Conservation (phyloP, 2,797 vertebrate genomes). For the Urocyon cinereoargenteus region DNA sequence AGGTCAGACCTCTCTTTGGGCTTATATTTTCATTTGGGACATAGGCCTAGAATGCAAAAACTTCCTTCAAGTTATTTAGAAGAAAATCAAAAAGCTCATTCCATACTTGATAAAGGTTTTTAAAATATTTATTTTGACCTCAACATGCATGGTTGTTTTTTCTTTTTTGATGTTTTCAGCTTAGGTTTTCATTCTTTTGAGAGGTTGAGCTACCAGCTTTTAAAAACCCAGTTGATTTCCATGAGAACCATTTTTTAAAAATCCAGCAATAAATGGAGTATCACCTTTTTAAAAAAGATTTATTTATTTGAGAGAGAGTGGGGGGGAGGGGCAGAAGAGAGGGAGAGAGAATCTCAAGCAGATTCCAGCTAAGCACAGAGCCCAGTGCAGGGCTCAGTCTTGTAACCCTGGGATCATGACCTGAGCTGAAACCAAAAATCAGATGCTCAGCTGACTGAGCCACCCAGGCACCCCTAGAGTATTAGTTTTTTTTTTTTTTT, state of each 20-base stretch:
- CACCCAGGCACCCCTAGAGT: not conserved
- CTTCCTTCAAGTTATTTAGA: not conserved
- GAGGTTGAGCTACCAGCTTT: not conserved
- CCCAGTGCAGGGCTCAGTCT: not conserved
- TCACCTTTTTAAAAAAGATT: not conserved
- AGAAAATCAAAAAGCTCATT: not conserved
- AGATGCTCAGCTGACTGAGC: accelerated
- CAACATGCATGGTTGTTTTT: not conserved
- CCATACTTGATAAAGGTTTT: not conserved
- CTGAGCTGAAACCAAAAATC: not conserved
- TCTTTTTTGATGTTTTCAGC: constrained; percentile 29
- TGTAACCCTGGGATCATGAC: not conserved
- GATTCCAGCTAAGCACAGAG: not conserved
- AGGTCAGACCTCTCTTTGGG: not conserved
- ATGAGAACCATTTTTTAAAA: not conserved
- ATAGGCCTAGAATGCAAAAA: not conserved
- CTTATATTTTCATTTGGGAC: not conserved
- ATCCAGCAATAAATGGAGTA: not conserved
- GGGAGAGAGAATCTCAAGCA: not conserved
- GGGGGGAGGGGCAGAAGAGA: not conserved
- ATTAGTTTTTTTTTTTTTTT: not conserved
- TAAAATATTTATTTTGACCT: constrained; percentile 18
- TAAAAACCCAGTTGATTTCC: not conserved
- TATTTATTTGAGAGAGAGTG: not conserved
- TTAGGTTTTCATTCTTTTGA: constrained; percentile 22